Base-by-base conservation (phyloP, 2,113 vertebrate species). In the Triplophysa dalaica region DNA sequence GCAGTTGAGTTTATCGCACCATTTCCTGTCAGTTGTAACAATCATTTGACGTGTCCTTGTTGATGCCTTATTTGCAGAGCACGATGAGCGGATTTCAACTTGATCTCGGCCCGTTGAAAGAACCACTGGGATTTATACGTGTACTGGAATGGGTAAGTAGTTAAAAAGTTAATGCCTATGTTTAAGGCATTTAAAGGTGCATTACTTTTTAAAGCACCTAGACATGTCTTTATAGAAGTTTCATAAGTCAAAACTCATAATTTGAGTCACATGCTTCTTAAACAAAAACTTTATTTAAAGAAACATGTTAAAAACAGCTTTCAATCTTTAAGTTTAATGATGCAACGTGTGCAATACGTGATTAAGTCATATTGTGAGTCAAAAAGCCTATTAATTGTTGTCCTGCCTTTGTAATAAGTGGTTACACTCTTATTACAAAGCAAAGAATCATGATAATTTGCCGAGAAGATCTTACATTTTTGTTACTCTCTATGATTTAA, bases 101-200 rank as follows among this genome's bases (percentile, higher is more conserved):
- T 58, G 94, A 94, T 81, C 89, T 96, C 83, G 89, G 88, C 38
- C 93, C 94, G 17, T 87, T 98, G 84, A 95, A 94, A 83, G 97
- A 98, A 83, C 96, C 96, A 1, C 81, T 98, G 85, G 96, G 95
- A 4, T 98, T 98, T 84, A 94, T 98, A 79, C 95, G 97, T 84
- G 84, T 95, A 74, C 90, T 98, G 63, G 93, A 97, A 90, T 98
- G 95, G 97, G 96, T 98, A 85, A 92, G 95, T 92, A 1, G 26
- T 65, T 38, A 41, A 8, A 38, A 38, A 38, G 33, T 38, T 7
- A 38, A 38, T 6, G 6, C 6, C 1, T 38, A 38, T 38, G 33
- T 38, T 38, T 7, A 0, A 38, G 7, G 4, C 29, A 33, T 33
- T 33, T 33, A 33, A 33, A 33, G 29, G 29, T 33, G 29, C 29